A percentile compares a stretch with the other conserved stretches of the same genome.
Conservation (phyloP, 64 coral and sea anemone genomes). For the Cladopsammia gracilis region DNA sequence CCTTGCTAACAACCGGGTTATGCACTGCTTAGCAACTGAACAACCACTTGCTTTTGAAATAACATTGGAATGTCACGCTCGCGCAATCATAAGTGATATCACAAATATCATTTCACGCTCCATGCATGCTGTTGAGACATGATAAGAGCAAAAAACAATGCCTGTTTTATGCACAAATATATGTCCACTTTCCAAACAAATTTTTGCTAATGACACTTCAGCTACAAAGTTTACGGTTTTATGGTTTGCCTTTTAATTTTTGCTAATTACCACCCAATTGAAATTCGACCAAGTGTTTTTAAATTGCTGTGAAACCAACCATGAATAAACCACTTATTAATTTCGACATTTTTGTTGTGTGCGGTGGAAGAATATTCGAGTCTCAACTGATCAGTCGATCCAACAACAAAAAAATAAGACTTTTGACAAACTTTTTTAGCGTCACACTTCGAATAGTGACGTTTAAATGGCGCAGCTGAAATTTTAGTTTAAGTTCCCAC, state of each 20-base stretch:
- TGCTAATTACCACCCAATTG: neutral
- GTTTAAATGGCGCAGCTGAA: no score
- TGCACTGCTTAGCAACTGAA: constrained; percentile 37
- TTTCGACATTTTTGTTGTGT: neutral
- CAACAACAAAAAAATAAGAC: no score
- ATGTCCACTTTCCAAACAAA: neutral
- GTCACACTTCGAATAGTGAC: no score
- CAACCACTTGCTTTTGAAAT: constrained; percentile 16
- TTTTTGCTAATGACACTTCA: neutral
- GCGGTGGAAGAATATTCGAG: neutral
- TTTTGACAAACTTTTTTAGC: no score
- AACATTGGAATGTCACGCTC: neutral
- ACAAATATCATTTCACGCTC: neutral
- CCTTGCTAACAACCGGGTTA: neutral
- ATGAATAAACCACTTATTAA: neutral
- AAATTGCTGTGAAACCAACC: neutral
- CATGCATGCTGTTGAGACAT: no score
- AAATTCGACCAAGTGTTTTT: neutral
- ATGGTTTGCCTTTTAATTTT: neutral
- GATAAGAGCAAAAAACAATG: no score
- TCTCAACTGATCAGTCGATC: no score
- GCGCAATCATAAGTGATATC: neutral
- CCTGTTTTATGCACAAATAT: no score
- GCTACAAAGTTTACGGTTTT: neutral
- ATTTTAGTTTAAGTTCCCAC: no score